A percentile compares a stretch with the other conserved stretches of the same genome.
Evolutionary conservation across 2,888 invertebrate species (phyloP).

Genomic region (Aphidoletes aphidimyza): DNA sequence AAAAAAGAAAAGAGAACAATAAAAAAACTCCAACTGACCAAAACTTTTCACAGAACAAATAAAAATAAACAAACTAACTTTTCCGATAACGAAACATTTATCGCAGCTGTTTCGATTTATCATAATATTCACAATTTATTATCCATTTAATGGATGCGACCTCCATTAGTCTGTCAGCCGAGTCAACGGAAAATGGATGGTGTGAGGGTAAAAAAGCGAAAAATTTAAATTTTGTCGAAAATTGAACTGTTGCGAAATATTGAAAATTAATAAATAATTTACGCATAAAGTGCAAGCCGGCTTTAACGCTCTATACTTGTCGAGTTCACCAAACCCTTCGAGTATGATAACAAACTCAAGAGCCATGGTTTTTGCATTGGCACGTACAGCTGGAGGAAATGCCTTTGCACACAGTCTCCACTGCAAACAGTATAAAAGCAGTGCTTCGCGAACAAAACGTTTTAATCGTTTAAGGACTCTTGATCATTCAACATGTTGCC

Average conservation of each 20-base stretch:
- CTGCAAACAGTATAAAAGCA: slow-evolving; percentile 6
- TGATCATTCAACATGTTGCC: slow-evolving; percentile 50
- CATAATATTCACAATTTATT: slow-evolving; percentile 34
- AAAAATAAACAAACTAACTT: slow-evolving; percentile 28
- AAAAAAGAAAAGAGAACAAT: background rate
- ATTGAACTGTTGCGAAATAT: background rate
- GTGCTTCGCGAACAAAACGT: background rate
- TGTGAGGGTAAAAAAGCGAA: no score
- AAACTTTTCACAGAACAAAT: slow-evolving; percentile 27
- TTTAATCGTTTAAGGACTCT: slow-evolving; percentile 38
- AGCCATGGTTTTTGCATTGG: background rate
- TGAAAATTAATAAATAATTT: background rate
- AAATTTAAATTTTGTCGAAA: background rate
- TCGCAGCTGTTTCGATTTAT: slow-evolving; percentile 43
- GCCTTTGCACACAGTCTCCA: no score
- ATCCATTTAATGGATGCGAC: background rate
- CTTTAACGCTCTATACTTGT: no score
- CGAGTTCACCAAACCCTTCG: no score
- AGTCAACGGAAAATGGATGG: no score
- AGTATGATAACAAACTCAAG: background rate
- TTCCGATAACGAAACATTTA: slow-evolving; percentile 22
- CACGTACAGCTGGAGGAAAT: background rate
- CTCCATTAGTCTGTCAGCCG: background rate
- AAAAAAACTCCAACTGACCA: background rate
- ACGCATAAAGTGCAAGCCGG: background rate